Percentiles rank a stretch among this genome's conserved stretches.
These are phyloP conservation scores for Rhagium mordax DNA, from an alignment of 2,888 invertebrate species.

Conservation along the genomic window DNA sequence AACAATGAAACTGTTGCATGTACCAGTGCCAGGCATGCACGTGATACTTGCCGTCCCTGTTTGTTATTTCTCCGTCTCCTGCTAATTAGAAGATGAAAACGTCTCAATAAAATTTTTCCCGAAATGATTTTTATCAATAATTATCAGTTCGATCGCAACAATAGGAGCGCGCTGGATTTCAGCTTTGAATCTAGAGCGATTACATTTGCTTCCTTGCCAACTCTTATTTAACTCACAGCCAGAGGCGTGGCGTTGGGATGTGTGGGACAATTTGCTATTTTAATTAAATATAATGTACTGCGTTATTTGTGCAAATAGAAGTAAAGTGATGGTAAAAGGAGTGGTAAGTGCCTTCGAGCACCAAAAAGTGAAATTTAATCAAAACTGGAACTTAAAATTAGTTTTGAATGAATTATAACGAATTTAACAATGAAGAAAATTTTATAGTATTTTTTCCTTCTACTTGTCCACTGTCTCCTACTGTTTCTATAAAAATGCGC, in stretches of 20 bases:
- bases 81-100: constrained; percentile 14
- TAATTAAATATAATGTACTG: too few relatives aligned
- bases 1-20: constrained; percentile 64
- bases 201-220: constrained; percentile 48
- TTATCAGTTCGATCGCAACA: not conserved
- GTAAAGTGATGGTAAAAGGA: too few relatives aligned
- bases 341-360: too few relatives aligned
- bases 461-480: too few relatives aligned
- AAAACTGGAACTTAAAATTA: too few relatives aligned
- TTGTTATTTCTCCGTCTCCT: constrained; percentile 1
- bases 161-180: constrained; percentile 4
- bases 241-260: constrained; percentile 39
- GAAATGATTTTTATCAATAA: not conserved
- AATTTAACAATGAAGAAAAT: too few relatives aligned
- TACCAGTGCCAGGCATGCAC: constrained; percentile 37
- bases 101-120: constrained; percentile 18
- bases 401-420: too few relatives aligned
- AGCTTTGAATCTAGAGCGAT: constrained; percentile 46
- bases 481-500: too few relatives aligned
- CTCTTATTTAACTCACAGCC: constrained; percentile 45
- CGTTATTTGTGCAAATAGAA: too few relatives aligned
- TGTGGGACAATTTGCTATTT: not conserved
- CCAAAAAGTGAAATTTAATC: too few relatives aligned
- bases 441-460: too few relatives aligned
- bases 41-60: constrained; percentile 27